Evolutionary conservation across 2,888 invertebrate genomes (phyloP), one percentile per base, ranked within the genome.

Genomic region (Erpobdella octoculata): DNA sequence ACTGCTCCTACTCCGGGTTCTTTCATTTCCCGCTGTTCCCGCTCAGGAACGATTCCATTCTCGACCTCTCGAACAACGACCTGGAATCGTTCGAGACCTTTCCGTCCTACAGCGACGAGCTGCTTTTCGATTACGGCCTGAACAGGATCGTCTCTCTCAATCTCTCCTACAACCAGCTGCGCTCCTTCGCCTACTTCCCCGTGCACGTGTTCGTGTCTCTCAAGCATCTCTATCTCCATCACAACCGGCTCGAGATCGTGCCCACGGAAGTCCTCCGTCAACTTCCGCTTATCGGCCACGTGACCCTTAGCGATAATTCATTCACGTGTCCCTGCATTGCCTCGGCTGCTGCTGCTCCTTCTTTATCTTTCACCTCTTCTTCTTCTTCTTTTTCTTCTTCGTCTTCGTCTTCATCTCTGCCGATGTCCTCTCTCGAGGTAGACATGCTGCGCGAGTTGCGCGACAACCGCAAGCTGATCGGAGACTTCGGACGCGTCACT

Each of bases 61-160:
- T 69, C 31, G 69, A 69, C 28, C 33, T 58, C 33, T 69, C 69
- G 18, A 21, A 28, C 9, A 69, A 69, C 33, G 28, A 48, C 9
- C 33, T 62, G 62, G 35, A 62, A 21, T 62, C 62, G 12, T 62
- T 62, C 62, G 62, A 33, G n/a, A 35, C 36, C 21, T 28, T 31
- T 12, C 35, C 66, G 28, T 38, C 66, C 4, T 37, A 21, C 38
- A 31, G 31, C 62, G 35, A 33, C 2, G 31, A 31, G n/a, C 12
- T 35, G n/a, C 33, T 62, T 18, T 33, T 5, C 25, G 33, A 62
- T 18, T 62, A 33, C 18, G 53, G 53, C n/a, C 21, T 53, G 21
- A 28, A 53, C 4, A 53, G 28, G 15, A 28, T 53, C 62, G 33
- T 35, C 62, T 62, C 31, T 21, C 62, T 62, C 12, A 62, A 53